Evolutionary conservation across 2,797 vertebrate species (phyloP).

Genomic region (Urocyon cinereoargenteus): DNA sequence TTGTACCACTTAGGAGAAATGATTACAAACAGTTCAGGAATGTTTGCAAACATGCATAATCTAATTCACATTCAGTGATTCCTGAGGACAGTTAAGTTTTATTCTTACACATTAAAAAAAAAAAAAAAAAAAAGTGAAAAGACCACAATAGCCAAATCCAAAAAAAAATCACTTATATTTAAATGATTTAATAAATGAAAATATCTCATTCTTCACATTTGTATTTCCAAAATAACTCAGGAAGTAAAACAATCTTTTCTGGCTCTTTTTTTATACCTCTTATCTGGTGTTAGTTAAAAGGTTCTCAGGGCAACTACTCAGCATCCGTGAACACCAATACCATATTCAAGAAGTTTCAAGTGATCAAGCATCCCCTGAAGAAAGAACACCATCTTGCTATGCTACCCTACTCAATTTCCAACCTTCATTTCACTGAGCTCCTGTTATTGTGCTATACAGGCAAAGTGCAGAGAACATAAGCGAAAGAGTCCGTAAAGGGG

Average conservation of each 20-base stretch:
- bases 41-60: slow-evolving; percentile 48
- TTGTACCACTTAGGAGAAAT: slow-evolving; percentile 44
- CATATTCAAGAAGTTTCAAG: not conserved
- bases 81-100: slow-evolving; percentile 2
- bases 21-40: slow-evolving; percentile 38
- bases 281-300: slow-evolving; percentile 21
- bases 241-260: slow-evolving; percentile 34
- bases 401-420: not conserved
- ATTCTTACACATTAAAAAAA: not conserved
- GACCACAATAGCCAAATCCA: not conserved
- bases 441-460: not conserved
- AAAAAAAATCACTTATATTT: not conserved
- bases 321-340: not conserved
- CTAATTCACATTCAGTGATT: slow-evolving; percentile 32
- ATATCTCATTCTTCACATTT: slow-evolving; percentile 27
- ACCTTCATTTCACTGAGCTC: not conserved
- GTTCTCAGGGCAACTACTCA: not conserved
- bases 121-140: slow-evolving; percentile 2
- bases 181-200: slow-evolving; percentile 47
- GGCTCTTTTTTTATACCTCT: not conserved
- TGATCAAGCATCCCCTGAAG: not conserved
- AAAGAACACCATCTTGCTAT: not conserved
- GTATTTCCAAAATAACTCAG: slow-evolving; percentile 49
- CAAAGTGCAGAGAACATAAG: slow-evolving; percentile 14
- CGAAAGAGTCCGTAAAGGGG: not conserved